A percentile compares a stretch with the other conserved stretches of the same genome.
Evolutionary conservation across 2,113 vertebrate genomes (phyloP).

Genomic region (Arvicanthis niloticus): DNA sequence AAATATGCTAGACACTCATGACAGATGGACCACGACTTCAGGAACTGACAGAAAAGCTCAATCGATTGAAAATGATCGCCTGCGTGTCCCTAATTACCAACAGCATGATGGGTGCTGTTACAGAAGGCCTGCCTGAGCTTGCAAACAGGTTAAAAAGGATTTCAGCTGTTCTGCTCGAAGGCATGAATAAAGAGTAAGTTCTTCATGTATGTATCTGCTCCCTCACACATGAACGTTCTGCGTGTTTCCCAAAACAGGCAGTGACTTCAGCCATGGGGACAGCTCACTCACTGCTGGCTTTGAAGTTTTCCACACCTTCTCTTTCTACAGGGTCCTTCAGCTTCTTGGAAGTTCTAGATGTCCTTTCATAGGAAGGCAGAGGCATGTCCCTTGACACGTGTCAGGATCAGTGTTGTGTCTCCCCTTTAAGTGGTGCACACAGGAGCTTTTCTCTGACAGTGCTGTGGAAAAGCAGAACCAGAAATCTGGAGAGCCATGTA

Average conservation of each 20-base stretch:
- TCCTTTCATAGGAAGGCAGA: slow-evolving; percentile 40
- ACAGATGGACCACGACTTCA: slow-evolving; percentile 93
- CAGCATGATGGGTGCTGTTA: slow-evolving; percentile 90
- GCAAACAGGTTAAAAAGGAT: slow-evolving; percentile 92
- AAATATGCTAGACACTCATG: slow-evolving; percentile 90
- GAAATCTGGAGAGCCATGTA: not conserved
- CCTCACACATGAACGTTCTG: not conserved
- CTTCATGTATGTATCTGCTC: not conserved
- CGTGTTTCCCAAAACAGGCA: not conserved
- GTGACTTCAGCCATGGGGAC: not conserved
- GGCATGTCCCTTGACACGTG: slow-evolving; percentile 12
- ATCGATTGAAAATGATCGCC: slow-evolving; percentile 90
- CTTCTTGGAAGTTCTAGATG: slow-evolving; percentile 33
- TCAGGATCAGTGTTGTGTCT: slow-evolving; percentile 16
- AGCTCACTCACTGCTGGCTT: slow-evolving; percentile 3
- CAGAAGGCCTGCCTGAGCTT: slow-evolving; percentile 89
- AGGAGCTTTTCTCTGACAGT: not conserved
- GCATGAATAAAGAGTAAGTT: slow-evolving; percentile 93
- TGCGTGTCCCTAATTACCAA: slow-evolving; percentile 93
- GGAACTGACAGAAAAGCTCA: slow-evolving; percentile 91
- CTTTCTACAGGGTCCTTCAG: slow-evolving; percentile 53
- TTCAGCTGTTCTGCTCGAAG: slow-evolving; percentile 92
- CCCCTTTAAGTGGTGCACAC: not conserved
- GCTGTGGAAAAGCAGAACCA: not conserved
- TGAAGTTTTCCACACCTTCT: not conserved